phyloP scores from a whole-genome alignment of 2,113 vertebrate species.

The Chionodraco myersi region DNA sequence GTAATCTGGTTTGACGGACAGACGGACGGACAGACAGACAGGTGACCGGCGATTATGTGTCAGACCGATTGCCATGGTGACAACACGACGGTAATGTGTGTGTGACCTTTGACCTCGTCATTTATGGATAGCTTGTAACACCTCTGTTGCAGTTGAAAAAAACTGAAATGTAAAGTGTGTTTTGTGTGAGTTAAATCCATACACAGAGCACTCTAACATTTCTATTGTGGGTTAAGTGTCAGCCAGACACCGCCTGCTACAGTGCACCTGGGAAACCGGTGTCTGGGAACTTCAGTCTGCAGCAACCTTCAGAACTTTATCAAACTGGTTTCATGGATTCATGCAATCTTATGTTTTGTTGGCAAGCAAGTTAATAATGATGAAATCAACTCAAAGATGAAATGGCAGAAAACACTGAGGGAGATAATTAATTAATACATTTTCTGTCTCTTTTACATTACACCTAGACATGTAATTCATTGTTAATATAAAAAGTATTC shows the following conservation, averaged over 20 bases:
- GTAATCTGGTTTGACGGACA: conserved; percentile 73
- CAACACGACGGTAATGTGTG: conserved; percentile 14
- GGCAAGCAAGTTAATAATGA: not conserved
- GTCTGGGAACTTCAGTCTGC: conserved; percentile 61
- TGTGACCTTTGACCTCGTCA: conserved; percentile 57
- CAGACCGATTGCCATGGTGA: conserved; percentile 68
- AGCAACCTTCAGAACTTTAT: conserved; percentile 39
- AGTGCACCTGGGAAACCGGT: conserved; percentile 64
- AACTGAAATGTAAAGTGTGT: conserved; percentile 38
- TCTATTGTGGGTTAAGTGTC: conserved; percentile 72
- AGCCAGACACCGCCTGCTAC: conserved; percentile 60
- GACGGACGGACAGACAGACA: conserved; percentile 67
- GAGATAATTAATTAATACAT: not conserved
- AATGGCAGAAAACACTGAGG: not conserved
- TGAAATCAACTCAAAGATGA: not conserved
- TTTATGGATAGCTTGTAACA: conserved; percentile 49
- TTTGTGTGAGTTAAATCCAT: conserved; percentile 54
- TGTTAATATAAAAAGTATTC: no score
- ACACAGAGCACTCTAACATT: conserved; percentile 49
- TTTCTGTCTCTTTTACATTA: no score
- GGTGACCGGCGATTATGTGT: conserved; percentile 75
- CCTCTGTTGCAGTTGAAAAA: conserved; percentile 45
- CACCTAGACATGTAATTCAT: no score
- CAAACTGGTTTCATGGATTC: conserved; percentile 16
- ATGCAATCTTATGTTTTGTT: not conserved